A percentile compares a stretch with the other conserved stretches of the same genome.
Conservation (phyloP, 2,797 vertebrate genomes). For the Aphelocoma californica region DNA sequence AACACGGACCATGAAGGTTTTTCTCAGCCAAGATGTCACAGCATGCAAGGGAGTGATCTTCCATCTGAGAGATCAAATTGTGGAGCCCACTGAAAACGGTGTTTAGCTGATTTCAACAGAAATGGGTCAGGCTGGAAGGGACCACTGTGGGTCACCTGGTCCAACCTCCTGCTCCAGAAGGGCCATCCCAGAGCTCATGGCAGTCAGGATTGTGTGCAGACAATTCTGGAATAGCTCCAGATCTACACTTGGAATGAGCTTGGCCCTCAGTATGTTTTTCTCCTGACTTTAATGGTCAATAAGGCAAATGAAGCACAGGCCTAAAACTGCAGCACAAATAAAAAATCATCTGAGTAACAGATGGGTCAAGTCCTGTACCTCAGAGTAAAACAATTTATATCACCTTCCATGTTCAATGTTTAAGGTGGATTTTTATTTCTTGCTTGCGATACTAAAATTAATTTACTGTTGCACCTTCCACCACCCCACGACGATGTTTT, state of each 20-base stretch:
- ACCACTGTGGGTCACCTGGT: background rate
- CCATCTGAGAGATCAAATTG: background rate
- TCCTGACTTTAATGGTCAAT: background rate
- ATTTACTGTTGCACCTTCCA: background rate
- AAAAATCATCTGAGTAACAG: background rate
- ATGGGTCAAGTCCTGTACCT: background rate
- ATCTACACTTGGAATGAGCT: background rate
- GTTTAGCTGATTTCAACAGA: background rate
- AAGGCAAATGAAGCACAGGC: background rate
- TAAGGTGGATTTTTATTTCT: background rate
- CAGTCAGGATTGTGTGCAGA: background rate
- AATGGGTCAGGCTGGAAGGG: background rate
- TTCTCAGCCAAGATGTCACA: background rate
- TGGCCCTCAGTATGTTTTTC: background rate
- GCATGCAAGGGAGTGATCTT: background rate
- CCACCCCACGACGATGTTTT: accelerated
- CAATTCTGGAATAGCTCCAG: background rate
- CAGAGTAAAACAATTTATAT: background rate
- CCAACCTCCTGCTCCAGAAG: background rate
- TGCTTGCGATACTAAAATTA: background rate
- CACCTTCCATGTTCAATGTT: background rate
- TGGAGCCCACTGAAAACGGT: background rate
- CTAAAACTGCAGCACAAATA: background rate
- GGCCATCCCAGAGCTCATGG: background rate
- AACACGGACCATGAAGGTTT: background rate